Evolutionary conservation across 2,797 vertebrate genomes (phyloP).

Genomic region (Liparis tanakae): DNA sequence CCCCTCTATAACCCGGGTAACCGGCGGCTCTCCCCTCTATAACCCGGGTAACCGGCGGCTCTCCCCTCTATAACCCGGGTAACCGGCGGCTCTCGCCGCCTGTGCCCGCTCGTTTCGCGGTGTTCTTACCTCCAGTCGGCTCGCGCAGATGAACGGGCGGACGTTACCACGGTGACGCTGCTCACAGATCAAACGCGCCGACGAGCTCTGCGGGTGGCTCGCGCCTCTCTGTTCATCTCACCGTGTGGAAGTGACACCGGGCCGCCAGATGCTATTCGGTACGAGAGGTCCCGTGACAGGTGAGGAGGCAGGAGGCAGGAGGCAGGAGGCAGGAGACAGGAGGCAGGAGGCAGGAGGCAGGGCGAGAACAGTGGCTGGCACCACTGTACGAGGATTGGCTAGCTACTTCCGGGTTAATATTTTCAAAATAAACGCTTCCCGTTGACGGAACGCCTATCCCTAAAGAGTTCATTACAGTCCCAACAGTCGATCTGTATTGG

Average conservation of each 20-base stretch:
- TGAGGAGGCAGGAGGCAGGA: constrained; percentile 14
- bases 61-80: too few species aligned
- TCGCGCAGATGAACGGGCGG: constrained; percentile 31
- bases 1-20: too few species aligned
- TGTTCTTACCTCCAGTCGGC: constrained; percentile 63
- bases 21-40: too few species aligned
- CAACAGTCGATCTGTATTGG: not conserved
- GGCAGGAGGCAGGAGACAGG: not conserved
- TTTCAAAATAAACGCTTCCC: constrained; percentile 47
- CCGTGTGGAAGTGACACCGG: not conserved
- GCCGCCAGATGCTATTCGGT: not conserved
- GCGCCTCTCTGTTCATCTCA: constrained; percentile 55
- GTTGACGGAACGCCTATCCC: not conserved
- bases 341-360: not conserved
- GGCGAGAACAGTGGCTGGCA: constrained; percentile 42
- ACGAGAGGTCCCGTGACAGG: constrained; percentile 43
- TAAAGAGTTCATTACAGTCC: not conserved
- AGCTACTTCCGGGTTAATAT: constrained; percentile 66
- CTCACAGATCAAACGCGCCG: constrained; percentile 45
- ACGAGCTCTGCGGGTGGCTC: constrained; percentile 34
- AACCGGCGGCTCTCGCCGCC: not conserved
- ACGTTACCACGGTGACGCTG: constrained; percentile 31
- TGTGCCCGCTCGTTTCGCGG: constrained; percentile 10
- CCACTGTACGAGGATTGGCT: constrained; percentile 40
- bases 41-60: too few species aligned